Evolutionary conservation across 2,113 vertebrate species (phyloP).

Genomic region (Trematocara unimaculatum): DNA sequence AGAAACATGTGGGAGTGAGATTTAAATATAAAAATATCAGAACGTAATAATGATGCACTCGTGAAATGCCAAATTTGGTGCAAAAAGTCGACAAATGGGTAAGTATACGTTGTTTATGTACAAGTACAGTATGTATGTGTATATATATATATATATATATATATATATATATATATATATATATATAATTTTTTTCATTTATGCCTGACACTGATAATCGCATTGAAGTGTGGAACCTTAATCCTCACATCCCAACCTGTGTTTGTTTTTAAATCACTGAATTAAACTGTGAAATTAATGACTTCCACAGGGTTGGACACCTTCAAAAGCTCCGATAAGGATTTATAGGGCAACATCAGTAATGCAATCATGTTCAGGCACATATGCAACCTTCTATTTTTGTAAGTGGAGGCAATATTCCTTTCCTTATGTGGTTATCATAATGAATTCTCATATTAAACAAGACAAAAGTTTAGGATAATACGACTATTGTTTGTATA

Average conservation of each 20-base stretch:
- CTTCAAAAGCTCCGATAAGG: neutral
- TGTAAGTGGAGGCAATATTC: neutral
- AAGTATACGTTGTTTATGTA: neutral
- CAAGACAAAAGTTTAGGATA: neutral
- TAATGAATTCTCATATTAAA: neutral
- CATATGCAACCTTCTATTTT: neutral
- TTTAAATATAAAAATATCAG: neutral
- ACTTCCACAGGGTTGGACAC: neutral
- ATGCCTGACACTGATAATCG: constrained; percentile 18
- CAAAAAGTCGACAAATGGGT: neutral
- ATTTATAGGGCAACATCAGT: neutral
- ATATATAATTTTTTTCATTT: neutral
- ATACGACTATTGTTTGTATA: neutral
- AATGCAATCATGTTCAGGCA: neutral
- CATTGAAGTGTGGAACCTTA: constrained; percentile 23
- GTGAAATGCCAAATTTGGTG: neutral
- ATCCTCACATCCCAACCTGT: constrained; percentile 17
- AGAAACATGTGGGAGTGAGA: neutral
- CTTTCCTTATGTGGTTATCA: neutral
- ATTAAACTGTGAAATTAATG: constrained; percentile 8
- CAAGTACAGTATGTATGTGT: neutral
- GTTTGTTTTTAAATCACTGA: neutral
- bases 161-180: neutral
- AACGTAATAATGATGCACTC: neutral
- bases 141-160: neutral